phyloP scores from a whole-genome alignment of 92 coral and sea anemone genomes.

The Diadumene lineata region DNA sequence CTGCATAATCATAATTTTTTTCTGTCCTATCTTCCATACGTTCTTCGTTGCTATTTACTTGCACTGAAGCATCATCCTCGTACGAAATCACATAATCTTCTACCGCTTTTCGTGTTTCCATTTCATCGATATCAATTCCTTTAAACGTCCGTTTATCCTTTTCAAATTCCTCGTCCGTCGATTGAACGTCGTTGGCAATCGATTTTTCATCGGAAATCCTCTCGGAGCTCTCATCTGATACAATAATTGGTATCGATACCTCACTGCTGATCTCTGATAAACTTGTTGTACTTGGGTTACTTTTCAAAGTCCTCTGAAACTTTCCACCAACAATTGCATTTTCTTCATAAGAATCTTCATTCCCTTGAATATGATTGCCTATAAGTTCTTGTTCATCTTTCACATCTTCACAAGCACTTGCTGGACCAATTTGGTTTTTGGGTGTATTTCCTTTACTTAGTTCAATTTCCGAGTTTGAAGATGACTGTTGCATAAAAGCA shows the following conservation, averaged over 20 bases:
- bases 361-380: not conserved
- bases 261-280: not conserved
- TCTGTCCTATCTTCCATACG: not conserved
- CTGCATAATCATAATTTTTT: not conserved
- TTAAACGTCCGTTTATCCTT: not conserved
- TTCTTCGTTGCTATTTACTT: not conserved
- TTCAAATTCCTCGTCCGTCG: not conserved
- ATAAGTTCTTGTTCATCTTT: not conserved
- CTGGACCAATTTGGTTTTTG: not conserved
- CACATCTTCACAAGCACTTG: not conserved
- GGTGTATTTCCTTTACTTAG: not conserved
- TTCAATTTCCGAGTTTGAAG: not conserved
- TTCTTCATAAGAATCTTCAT: not conserved
- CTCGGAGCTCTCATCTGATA: slow-evolving; percentile 6
- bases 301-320: not conserved
- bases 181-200: not conserved
- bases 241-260: slow-evolving; percentile 16
- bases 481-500: too few relatives aligned
- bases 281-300: not conserved
- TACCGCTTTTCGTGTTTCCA: not conserved
- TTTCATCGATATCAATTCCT: not conserved
- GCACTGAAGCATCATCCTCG: not conserved
- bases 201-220: slow-evolving; percentile 1
- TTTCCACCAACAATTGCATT: not conserved
- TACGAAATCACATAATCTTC: not conserved